Evolutionary conservation across 2,888 invertebrate genomes (phyloP).

Genomic region (Polymixis lichenea): DNA sequence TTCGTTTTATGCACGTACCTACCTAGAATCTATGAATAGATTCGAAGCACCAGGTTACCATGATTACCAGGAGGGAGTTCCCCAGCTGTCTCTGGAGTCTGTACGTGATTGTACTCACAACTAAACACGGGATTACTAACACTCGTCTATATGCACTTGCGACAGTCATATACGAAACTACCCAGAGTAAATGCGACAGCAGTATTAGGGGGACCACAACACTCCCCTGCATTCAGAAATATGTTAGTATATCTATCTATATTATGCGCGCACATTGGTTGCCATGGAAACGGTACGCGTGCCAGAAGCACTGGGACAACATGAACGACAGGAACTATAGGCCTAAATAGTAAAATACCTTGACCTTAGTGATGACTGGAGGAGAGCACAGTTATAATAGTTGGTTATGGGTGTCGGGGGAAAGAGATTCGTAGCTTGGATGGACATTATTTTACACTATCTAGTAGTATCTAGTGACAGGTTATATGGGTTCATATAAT

Average conservation of each 20-base stretch:
- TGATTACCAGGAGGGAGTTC: background rate
- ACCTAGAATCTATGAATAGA: constrained; percentile 3
- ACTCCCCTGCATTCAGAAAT: background rate
- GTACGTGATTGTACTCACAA: background rate
- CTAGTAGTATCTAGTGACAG: too few species aligned
- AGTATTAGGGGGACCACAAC: background rate
- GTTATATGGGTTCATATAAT: too few species aligned
- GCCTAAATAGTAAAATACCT: background rate
- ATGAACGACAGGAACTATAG: constrained; percentile 3
- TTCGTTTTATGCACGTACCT: background rate
- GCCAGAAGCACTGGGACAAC: background rate
- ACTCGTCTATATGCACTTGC: background rate
- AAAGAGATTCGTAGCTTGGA: background rate
- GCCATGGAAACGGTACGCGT: constrained; percentile 1
- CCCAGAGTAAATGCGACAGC: constrained; percentile 14
- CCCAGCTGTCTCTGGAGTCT: background rate
- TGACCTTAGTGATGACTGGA: background rate
- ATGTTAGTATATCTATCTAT: background rate
- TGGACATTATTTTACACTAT: background rate
- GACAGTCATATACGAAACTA: background rate
- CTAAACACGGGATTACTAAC: background rate
- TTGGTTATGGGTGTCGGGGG: background rate
- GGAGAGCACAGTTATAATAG: background rate
- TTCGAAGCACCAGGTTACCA: constrained; percentile 6
- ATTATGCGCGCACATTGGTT: constrained; percentile 1